Evolutionary conservation across 2,113 vertebrate genomes (phyloP).

Genomic region (human): GRCh38 chr5:106909501-106910000

Average conservation of each 20-base stretch:
- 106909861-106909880: constrained; percentile 56
- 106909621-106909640: constrained; percentile 73
- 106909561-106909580: constrained; percentile 60
- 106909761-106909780: constrained; percentile 63
- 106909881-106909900: constrained; percentile 68
- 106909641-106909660: constrained; percentile 63
- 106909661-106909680: constrained; percentile 57
- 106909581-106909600: constrained; percentile 62
- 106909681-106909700: constrained; percentile 32
- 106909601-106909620: constrained; percentile 48
- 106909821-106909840: constrained; percentile 64
- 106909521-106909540: constrained; percentile 47
- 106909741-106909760: constrained; percentile 55
- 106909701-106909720: constrained; percentile 1
- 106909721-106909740: constrained; percentile 50
- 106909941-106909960: constrained; percentile 72
- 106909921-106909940: constrained; percentile 65
- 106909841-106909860: constrained; percentile 77
- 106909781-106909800: constrained; percentile 50
- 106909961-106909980: constrained; percentile 62
- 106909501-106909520: constrained; percentile 62
- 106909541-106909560: constrained; percentile 45
- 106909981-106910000: constrained; percentile 64
- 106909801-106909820: constrained; percentile 69
- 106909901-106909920: constrained; percentile 61